A percentile compares a stretch with the other conserved stretches of the same genome.
phyloP scores from a whole-genome alignment of 1,140 invertebrate genomes.

The Ceratina calcarata region DNA sequence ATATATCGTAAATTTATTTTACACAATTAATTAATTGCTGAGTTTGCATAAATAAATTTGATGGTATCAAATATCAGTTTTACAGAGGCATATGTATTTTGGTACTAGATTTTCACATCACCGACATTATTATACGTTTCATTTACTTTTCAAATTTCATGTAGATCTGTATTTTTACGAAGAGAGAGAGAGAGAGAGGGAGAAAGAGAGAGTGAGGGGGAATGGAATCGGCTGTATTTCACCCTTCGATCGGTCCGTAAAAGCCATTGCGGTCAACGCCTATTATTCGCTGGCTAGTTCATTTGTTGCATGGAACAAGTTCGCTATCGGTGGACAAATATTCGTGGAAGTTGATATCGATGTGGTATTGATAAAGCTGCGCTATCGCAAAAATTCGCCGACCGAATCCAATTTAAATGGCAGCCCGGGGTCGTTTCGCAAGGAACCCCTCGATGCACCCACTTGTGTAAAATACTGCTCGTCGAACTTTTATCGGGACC shows the following conservation, averaged over 20 bases:
- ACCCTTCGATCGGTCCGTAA: slow-evolving; percentile 7
- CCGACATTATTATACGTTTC: no score
- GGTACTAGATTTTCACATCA: no score
- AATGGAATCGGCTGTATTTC: not conserved
- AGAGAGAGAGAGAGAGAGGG: not conserved
- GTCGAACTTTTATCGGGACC: slow-evolving; percentile 9
- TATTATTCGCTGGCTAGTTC: slow-evolving; percentile 35
- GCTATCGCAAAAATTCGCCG: slow-evolving; percentile 34
- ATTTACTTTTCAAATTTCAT: not conserved
- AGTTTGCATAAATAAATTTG: no score
- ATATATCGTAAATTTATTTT: no score
- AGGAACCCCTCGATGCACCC: not conserved
- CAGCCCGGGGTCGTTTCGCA: slow-evolving; percentile 18
- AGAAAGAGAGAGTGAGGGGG: no score
- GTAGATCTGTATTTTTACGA: not conserved
- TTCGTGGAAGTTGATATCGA: slow-evolving; percentile 38
- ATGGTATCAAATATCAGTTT: no score
- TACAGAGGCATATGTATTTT: no score
- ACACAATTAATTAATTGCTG: no score
- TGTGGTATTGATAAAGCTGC: slow-evolving; percentile 35
- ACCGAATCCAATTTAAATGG: slow-evolving; percentile 39
- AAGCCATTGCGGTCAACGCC: slow-evolving; percentile 35
- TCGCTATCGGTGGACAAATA: slow-evolving; percentile 27
- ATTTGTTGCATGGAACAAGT: slow-evolving; percentile 35
- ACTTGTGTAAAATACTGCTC: slow-evolving; percentile 5